Percentiles rank a stretch among this genome's conserved stretches.
phyloP scores from a whole-genome alignment of 2,888 invertebrate species.

The Ornithoptera alexandrae region DNA sequence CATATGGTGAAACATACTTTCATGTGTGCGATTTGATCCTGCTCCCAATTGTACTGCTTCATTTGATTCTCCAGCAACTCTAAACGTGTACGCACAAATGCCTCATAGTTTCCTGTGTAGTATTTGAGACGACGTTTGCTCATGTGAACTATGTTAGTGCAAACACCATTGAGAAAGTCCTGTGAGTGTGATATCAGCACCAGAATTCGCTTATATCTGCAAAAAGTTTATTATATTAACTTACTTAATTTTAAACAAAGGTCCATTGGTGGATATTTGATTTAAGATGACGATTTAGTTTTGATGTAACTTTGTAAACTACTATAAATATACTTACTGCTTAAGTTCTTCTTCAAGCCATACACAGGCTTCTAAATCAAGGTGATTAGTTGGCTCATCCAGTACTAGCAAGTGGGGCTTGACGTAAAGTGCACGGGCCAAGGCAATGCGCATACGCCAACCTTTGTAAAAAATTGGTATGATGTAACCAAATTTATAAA shows the following conservation, averaged over 20 bases:
- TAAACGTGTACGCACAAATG: slow-evolving; percentile 94
- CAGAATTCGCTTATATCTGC: slow-evolving; percentile 95
- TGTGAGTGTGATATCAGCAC: slow-evolving; percentile 99
- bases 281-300: no score
- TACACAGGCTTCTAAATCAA: slow-evolving; percentile 99
- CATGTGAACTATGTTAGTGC: slow-evolving; percentile 97
- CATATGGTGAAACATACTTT: slow-evolving; percentile 81
- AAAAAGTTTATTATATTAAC: slow-evolving; percentile 20
- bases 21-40: slow-evolving; percentile 99
- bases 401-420: slow-evolving; percentile 97
- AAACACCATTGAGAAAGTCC: slow-evolving; percentile 98
- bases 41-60: slow-evolving; percentile 99
- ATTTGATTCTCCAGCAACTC: slow-evolving; percentile 98
- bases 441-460: slow-evolving; percentile 99
- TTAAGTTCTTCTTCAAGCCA: slow-evolving; percentile 99
- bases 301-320: background rate
- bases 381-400: slow-evolving; percentile 99
- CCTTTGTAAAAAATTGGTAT: slow-evolving; percentile 68
- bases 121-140: slow-evolving; percentile 95
- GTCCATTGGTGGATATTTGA: no score
- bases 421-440: slow-evolving; percentile 97
- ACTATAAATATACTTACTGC: slow-evolving; percentile 75
- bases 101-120: slow-evolving; percentile 98
- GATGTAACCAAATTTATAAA: no score
- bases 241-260: no score